Evolutionary conservation across 2,797 vertebrate genomes (phyloP).

Genomic region (Paguma larvata): DNA sequence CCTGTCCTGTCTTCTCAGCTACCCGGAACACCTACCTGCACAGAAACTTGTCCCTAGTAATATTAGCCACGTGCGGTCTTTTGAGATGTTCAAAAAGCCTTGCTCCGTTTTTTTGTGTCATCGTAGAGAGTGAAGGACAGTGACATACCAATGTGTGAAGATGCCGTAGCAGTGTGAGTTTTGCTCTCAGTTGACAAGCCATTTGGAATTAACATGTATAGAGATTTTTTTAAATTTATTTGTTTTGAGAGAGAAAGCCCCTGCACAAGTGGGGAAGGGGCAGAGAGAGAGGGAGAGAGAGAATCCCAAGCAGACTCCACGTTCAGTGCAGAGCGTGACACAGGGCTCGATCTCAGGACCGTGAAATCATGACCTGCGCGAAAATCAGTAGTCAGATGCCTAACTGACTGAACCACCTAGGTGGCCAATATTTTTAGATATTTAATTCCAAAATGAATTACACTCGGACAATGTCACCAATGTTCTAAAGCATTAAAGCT

Average conservation of each 20-base stretch:
- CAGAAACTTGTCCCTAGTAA: not conserved
- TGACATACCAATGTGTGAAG: not conserved
- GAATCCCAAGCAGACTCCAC: too few species aligned
- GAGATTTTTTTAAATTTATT: too few species aligned
- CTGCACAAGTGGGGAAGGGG: too few species aligned
- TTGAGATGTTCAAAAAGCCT: not conserved
- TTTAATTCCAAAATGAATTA: conserved; percentile 45
- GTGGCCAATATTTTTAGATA: not conserved
- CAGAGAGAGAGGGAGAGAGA: too few species aligned
- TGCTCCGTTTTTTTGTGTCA: not conserved
- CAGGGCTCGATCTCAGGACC: too few species aligned
- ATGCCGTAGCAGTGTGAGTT: not conserved
- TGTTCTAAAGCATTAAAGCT: not conserved
- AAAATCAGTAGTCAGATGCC: too few species aligned
- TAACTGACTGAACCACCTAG: too few species aligned
- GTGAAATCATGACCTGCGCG: too few species aligned
- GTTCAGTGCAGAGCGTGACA: too few species aligned
- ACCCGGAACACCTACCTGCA: not conserved
- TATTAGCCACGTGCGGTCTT: not conserved
- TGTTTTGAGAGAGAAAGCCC: too few species aligned
- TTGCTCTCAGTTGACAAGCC: not conserved
- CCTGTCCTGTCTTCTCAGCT: not conserved
- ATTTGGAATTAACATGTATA: not conserved
- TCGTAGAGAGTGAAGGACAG: not conserved
- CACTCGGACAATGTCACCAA: not conserved